Conservation (phyloP, 2,888 invertebrate genomes). For the Brachylomia viminalis region DNA sequence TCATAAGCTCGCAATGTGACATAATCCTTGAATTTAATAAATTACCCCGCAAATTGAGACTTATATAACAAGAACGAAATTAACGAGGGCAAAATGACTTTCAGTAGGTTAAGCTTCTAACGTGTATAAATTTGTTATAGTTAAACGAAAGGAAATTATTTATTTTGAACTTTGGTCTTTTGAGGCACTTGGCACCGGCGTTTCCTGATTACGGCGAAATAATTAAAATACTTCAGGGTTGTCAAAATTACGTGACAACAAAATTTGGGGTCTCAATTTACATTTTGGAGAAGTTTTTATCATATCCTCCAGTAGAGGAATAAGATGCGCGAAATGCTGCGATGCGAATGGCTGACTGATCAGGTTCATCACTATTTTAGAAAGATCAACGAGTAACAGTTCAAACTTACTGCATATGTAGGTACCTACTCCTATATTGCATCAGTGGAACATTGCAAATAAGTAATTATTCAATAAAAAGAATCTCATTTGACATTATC, state of each 20-base stretch:
- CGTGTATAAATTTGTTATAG: slow-evolving; percentile 32
- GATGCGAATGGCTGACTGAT: too few species aligned
- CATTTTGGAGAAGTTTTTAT: slow-evolving; percentile 2
- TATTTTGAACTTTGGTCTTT: slow-evolving; percentile 10
- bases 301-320: not conserved
- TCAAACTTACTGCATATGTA: not conserved
- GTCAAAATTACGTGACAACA: slow-evolving; percentile 3
- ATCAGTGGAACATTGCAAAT: not conserved
- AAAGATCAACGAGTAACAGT: not conserved
- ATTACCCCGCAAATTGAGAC: slow-evolving; percentile 59
- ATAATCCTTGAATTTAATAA: slow-evolving; percentile 64
- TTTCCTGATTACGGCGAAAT: slow-evolving; percentile 27
- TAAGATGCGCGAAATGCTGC: too few species aligned
- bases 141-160: slow-evolving; percentile 27
- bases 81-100: slow-evolving; percentile 56
- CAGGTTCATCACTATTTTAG: not conserved
- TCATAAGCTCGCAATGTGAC: slow-evolving; percentile 50
- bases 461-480: slow-evolving; percentile 13
- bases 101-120: slow-evolving; percentile 36
- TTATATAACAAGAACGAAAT: slow-evolving; percentile 57
- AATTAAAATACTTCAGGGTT: slow-evolving; percentile 15
- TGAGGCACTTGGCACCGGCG: not conserved
- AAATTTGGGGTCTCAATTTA: slow-evolving; percentile 1
- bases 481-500: slow-evolving; percentile 19
- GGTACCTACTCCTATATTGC: too few species aligned